A percentile compares a stretch with the other conserved stretches of the same genome.
Conservation (phyloP, 1,140 invertebrate species). For the Melipona quadrifasciata region DNA sequence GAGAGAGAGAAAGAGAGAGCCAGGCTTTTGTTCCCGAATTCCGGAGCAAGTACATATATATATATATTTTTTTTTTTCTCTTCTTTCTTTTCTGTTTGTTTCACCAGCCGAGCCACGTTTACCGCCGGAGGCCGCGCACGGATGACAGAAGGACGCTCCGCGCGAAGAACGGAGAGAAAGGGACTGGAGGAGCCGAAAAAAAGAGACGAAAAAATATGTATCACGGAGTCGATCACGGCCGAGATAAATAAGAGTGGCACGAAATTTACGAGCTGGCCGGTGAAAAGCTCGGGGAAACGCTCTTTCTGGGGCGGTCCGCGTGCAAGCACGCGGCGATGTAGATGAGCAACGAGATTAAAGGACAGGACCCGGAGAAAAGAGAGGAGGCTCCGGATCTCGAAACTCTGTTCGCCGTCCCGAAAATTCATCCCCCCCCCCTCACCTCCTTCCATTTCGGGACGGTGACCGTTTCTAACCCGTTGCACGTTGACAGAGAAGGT, state of each 20-base stretch:
- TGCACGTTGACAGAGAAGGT: conserved; percentile 64
- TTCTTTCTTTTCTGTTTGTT: neutral
- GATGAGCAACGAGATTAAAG: conserved; percentile 67
- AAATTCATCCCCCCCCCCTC: conserved; percentile 39
- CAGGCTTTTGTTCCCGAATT: conserved; percentile 46
- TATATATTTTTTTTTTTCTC: conserved; percentile 34
- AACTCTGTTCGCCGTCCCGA: conserved; percentile 43
- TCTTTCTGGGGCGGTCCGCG: conserved; percentile 36
- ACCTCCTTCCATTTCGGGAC: neutral
- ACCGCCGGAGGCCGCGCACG: conserved; percentile 5
- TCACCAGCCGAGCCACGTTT: conserved; percentile 31
- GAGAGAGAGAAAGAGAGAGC: neutral
- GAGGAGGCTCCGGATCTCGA: conserved; percentile 52
- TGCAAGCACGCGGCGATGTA: conserved; percentile 60
- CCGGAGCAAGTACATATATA: conserved; percentile 35
- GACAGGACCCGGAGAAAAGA: conserved; percentile 30
- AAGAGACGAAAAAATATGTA: conserved; percentile 54
- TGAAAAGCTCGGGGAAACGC: conserved; percentile 64
- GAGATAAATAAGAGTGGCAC: conserved; percentile 67
- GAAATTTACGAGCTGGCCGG: conserved; percentile 67
- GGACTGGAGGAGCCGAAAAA: neutral
- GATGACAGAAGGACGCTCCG: conserved; percentile 21
- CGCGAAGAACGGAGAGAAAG: neutral
- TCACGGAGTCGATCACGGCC: conserved; percentile 58
- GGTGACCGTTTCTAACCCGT: conserved; percentile 58